Evolutionary conservation across 2,797 vertebrate genomes (phyloP), one percentile per base, ranked within the genome.

Genomic region (Masticophis lateralis): DNA sequence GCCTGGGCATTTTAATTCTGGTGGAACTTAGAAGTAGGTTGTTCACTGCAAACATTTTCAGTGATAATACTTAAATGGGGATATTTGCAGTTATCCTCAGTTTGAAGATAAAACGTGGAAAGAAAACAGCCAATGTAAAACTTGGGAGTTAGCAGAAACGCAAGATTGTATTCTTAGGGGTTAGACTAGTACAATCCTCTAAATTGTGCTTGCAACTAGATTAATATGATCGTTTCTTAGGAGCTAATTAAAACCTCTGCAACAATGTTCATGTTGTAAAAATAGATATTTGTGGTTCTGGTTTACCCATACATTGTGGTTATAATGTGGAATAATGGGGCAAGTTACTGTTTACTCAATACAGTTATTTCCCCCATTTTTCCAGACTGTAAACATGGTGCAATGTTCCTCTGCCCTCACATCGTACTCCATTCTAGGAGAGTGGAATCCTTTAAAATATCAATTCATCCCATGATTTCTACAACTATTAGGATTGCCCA

Each of bases 1-100:
- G 20, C 61, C 63, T 63, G 83, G 22, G 20, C 10, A 22, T 88
- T 88, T 88, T 61, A 91, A 91, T 93, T 89, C 43, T 61, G n/a
- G 56, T 91, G 7, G 8, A 74, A 66, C 22, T 63, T 57, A 2
- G 57, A 20, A 83, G 28, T 11, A 93, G 57, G 32, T 20, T 13
- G 57, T 69, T 13, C 60, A 28, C 5, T 1, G 0, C 7, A 6
- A 0, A 63, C 3, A 6, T 5, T 74, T 18, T 47, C 55, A 56
- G 56, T 90, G 66, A 90, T 86, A 63, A 0, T 5, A 12, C 56
- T 14, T 7, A 22, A 74, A 1, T 2, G 69, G 57, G 20, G 0
- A 0, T 28, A 9, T n/a, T 1, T 89, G 9, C 1, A 0, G 28
- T 32, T 56, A 12, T 25, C 47, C 18, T n/a, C 20, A 37, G 1